These are phyloP conservation scores for Gambelia wislizenii DNA, from an alignment of 2,797 vertebrate genomes.

Conservation along the genomic window DNA sequence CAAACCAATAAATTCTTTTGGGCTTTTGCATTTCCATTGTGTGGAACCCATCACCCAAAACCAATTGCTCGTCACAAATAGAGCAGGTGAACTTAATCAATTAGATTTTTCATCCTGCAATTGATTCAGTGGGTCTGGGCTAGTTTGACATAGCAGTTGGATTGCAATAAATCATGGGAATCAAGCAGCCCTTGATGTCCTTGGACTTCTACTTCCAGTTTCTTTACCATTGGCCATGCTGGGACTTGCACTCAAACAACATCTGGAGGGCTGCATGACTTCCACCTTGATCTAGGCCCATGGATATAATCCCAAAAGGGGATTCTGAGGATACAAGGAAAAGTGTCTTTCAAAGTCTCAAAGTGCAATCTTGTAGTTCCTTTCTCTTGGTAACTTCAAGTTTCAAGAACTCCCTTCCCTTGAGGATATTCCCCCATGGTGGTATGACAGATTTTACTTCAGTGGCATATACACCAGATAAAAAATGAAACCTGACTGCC, in stretches of 20 bases:
- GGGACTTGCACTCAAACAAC: too few relatives aligned
- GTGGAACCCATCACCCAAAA: not conserved
- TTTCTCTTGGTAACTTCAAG: not conserved
- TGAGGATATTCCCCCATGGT: not conserved
- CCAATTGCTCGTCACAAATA: too few relatives aligned
- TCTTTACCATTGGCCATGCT: too few relatives aligned
- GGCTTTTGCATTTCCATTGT: not conserved
- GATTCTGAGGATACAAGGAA: not conserved
- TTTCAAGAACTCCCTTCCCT: not conserved
- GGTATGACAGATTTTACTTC: not conserved
- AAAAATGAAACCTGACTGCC: not conserved
- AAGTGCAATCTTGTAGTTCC: not conserved
- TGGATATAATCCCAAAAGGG: not conserved
- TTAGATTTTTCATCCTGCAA: too few relatives aligned
- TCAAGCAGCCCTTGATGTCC: too few relatives aligned
- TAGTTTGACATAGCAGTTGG: too few relatives aligned
- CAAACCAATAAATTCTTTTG: not conserved
- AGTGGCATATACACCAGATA: not conserved
- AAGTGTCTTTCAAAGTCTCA: not conserved
- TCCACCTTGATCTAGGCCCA: too few relatives aligned
- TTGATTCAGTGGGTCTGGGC: too few relatives aligned
- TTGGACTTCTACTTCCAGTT: too few relatives aligned
- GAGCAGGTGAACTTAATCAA: too few relatives aligned
- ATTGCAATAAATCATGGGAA: too few relatives aligned
- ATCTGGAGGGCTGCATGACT: too few relatives aligned